A percentile compares a stretch with the other conserved stretches of the same genome.
These are phyloP conservation scores for Erannis defoliaria DNA, from an alignment of 2,888 invertebrate species.

Conservation along the genomic window DNA sequence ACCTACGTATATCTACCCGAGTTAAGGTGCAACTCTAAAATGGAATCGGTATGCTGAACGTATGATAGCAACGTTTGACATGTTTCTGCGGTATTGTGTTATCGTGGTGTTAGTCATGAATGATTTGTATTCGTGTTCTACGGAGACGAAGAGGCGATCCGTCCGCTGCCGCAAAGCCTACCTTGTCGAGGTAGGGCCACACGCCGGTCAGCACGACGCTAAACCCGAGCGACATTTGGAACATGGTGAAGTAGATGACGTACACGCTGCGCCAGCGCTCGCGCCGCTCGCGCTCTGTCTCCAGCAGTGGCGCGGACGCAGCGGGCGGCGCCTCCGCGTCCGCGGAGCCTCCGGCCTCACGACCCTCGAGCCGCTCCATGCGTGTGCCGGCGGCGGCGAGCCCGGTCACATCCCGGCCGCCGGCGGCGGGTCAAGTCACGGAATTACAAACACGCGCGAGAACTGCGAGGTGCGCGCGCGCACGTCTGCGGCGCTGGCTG, in stretches of 20 bases:
- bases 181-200: slow-evolving; percentile 95
- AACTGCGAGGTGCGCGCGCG: not conserved
- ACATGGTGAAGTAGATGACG: slow-evolving; percentile 95
- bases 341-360: slow-evolving; percentile 50
- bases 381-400: not conserved
- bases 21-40: too few relatives aligned
- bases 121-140: too few relatives aligned
- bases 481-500: not conserved
- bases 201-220: slow-evolving; percentile 95
- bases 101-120: too few relatives aligned
- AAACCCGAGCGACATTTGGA: slow-evolving; percentile 95
- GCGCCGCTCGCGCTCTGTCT: slow-evolving; percentile 88
- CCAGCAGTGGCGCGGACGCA: slow-evolving; percentile 73
- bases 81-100: too few relatives aligned
- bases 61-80: too few relatives aligned
- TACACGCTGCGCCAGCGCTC: slow-evolving; percentile 93
- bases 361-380: slow-evolving; percentile 70
- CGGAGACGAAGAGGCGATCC: not conserved
- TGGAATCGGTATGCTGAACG: too few relatives aligned
- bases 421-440: not conserved
- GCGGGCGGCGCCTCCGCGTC: slow-evolving; percentile 33
- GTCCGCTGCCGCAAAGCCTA: slow-evolving; percentile 60
- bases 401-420: slow-evolving; percentile 3
- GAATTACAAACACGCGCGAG: not conserved
- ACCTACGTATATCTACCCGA: too few relatives aligned